Evolutionary conservation across 2,113 vertebrate genomes (phyloP).

Genomic region (Atherinomorus stipes): DNA sequence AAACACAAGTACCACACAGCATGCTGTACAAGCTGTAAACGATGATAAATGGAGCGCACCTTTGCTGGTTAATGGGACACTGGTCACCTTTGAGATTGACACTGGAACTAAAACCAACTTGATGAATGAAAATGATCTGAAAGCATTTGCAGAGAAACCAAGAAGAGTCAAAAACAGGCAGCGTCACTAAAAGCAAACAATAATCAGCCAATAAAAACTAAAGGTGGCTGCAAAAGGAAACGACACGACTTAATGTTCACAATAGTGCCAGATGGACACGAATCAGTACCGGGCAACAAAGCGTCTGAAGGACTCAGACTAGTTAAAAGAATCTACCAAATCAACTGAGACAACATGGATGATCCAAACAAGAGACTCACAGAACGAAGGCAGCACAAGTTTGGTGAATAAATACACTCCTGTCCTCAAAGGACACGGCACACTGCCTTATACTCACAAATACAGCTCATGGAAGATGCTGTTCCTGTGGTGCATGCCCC

Average conservation of each 20-base stretch:
- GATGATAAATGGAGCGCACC: constrained; percentile 5
- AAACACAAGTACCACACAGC: neutral
- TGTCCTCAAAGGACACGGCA: neutral
- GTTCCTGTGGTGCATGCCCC: too few species aligned
- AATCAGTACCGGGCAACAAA: constrained; percentile 5
- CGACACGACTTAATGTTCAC: neutral
- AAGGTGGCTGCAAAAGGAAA: constrained; percentile 3
- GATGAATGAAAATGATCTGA: neutral
- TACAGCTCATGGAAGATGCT: neutral
- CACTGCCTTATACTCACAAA: neutral
- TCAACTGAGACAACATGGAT: neutral
- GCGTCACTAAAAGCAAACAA: neutral
- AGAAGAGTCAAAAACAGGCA: neutral
- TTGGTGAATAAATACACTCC: neutral
- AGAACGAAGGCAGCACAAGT: neutral
- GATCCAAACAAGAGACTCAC: neutral
- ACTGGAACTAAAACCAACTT: neutral
- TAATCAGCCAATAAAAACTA: neutral
- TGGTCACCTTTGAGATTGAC: neutral
- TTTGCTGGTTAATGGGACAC: neutral
- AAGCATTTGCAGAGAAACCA: neutral
- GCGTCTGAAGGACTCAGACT: neutral
- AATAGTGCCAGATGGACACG: neutral
- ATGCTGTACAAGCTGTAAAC: neutral
- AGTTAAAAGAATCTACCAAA: constrained; percentile 2